Percentiles rank a stretch among this genome's conserved stretches.
Conservation (phyloP, 2,797 vertebrate genomes). For the Phyllotis vaccarum region DNA sequence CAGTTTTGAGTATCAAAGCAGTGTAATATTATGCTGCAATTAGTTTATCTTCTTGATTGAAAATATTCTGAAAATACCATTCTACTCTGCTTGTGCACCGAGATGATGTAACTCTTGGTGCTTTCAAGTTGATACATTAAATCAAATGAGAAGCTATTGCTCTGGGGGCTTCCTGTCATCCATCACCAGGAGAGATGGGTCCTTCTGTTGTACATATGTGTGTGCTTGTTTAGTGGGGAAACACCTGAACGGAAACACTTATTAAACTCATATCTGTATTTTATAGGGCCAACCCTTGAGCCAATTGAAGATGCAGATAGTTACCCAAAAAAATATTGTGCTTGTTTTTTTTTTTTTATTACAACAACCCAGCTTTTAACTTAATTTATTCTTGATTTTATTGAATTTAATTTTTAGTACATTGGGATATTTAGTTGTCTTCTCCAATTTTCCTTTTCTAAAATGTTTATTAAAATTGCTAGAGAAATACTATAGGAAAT, state of each 20-base stretch:
- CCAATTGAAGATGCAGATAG: background rate
- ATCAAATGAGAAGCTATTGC: too few relatives aligned
- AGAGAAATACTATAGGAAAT: constrained; percentile 50
- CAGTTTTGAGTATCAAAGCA: constrained; percentile 26
- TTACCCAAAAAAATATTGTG: constrained; percentile 33
- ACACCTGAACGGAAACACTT: constrained; percentile 46
- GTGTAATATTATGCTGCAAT: constrained; percentile 39
- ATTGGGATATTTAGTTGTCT: constrained; percentile 33
- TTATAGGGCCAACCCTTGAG: constrained; percentile 40
- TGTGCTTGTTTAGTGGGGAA: constrained; percentile 54
- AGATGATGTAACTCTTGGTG: constrained; percentile 14
- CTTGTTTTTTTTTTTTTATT: constrained; percentile 64
- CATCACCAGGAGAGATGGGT: constrained; percentile 2
- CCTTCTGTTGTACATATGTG: background rate
- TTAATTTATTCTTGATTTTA: constrained; percentile 65
- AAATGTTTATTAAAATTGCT: constrained; percentile 63
- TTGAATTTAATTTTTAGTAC: constrained; percentile 63
- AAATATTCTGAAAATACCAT: constrained; percentile 67
- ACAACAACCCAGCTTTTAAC: constrained; percentile 59
- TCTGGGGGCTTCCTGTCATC: background rate
- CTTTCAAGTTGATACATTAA: constrained; percentile 51
- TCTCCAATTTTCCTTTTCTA: background rate
- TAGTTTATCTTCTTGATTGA: constrained; percentile 34
- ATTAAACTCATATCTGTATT: constrained; percentile 65
- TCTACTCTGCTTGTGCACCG: background rate